These are phyloP conservation scores for Baccha elongata DNA, from an alignment of 2,888 invertebrate genomes.

Conservation along the genomic window DNA sequence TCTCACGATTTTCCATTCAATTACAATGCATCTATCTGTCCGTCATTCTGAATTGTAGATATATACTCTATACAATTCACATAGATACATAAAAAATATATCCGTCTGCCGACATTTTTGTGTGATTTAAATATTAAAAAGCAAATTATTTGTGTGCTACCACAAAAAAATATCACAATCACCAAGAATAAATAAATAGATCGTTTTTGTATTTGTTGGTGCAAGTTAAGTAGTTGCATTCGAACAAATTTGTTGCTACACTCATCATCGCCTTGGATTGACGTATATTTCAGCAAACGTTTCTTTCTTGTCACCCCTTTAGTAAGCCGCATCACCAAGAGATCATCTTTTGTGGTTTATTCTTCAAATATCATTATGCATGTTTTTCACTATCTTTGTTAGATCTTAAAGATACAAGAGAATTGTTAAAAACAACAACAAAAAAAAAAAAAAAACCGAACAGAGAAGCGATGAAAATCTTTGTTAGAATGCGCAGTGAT, in stretches of 20 bases:
- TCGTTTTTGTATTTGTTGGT: constrained; percentile 2
- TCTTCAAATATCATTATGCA: constrained; percentile 36
- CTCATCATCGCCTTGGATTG: constrained; percentile 8
- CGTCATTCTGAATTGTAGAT: constrained; percentile 27
- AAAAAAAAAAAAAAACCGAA: constrained; percentile 21
- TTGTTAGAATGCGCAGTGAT: constrained; percentile 26
- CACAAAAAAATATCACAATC: constrained; percentile 7
- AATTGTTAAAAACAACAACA: constrained; percentile 11
- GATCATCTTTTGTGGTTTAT: constrained; percentile 9
- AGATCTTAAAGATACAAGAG: constrained; percentile 55
- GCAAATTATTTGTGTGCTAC: constrained; percentile 42
- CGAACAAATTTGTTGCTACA: constrained; percentile 16
- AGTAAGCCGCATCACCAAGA: background rate
- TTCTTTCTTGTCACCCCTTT: background rate
- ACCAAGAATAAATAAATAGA: constrained; percentile 40
- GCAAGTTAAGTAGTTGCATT: constrained; percentile 8
- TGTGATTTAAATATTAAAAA: constrained; percentile 70
- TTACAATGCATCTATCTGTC: constrained; percentile 67
- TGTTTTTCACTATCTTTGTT: constrained; percentile 9
- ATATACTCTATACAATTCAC: no score
- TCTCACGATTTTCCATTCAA: constrained; percentile 72
- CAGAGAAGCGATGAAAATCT: constrained; percentile 18
- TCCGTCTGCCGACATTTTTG: constrained; percentile 49
- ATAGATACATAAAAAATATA: constrained; percentile 7
- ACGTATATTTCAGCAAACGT: background rate